A percentile compares a stretch with the other conserved stretches of the same genome.
Conservation (phyloP, 35 echinoderm and acorn worm genomes). For the Apostichopus japonicus region DNA sequence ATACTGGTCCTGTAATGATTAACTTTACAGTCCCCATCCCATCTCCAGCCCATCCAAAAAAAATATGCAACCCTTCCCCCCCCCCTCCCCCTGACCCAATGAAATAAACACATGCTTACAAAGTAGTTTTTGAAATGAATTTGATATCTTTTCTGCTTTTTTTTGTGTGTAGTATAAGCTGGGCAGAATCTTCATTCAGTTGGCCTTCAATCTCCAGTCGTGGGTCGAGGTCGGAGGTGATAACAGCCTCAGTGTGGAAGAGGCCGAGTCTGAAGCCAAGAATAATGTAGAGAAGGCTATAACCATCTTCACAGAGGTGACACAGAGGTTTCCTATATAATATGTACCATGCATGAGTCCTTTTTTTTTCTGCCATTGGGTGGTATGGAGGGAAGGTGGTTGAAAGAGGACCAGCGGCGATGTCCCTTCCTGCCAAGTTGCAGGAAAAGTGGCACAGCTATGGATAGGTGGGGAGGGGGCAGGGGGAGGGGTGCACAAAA, state of each 20-base stretch:
- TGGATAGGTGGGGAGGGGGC: no score
- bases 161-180: conserved; percentile 78
- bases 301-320: conserved; percentile 89
- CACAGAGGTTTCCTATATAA: background rate
- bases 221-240: conserved; percentile 92
- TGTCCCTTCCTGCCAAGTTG: no score
- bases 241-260: conserved; percentile 76
- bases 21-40: no score
- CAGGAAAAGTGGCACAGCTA: no score
- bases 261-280: conserved; percentile 80
- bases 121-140: background rate
- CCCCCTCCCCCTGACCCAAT: no score
- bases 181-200: conserved; percentile 81
- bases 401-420: no score
- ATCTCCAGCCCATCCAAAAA: no score
- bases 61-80: no score
- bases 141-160: background rate
- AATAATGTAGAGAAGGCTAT: conserved; percentile 75
- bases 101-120: no score
- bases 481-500: no score
- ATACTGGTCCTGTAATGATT: no score
- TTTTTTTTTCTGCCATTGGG: background rate
- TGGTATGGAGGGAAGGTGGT: no score
- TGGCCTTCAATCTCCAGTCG: conserved; percentile 94
- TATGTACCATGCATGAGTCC: background rate